Percentiles rank a stretch among this genome's conserved stretches.
phyloP scores from a whole-genome alignment of 2,888 invertebrate species.

The Linhomoeus sp. region DNA sequence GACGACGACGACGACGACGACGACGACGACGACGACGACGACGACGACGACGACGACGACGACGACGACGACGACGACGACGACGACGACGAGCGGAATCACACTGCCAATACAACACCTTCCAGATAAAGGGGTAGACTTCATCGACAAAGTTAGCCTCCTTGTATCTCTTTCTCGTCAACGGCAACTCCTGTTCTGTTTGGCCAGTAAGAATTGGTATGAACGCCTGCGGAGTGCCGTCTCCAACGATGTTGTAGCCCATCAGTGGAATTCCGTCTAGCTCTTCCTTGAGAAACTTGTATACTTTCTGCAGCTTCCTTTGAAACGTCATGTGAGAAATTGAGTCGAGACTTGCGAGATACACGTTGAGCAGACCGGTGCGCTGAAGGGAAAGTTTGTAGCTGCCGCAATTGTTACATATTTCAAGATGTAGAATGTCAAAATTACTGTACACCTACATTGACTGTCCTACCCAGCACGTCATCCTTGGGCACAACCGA shows the following conservation, averaged over 20 bases:
- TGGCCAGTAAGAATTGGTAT: conserved; percentile 31
- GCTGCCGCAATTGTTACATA: no score
- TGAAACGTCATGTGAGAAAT: conserved; percentile 60
- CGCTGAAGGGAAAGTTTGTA: conserved; percentile 45
- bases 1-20: no score
- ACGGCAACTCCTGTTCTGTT: conserved; percentile 30
- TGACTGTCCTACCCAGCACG: no score
- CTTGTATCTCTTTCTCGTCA: conserved; percentile 26
- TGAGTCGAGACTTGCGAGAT: conserved; percentile 58
- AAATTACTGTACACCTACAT: no score
- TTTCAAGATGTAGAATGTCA: no score
- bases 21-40: no score
- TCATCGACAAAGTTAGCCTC: conserved; percentile 28
- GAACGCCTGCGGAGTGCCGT: conserved; percentile 32
- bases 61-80: no score
- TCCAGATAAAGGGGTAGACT: conserved; percentile 34
- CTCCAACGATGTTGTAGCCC: conserved; percentile 32
- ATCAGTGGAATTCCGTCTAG: conserved; percentile 7
- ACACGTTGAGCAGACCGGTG: background rate
- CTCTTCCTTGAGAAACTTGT: conserved; percentile 40
- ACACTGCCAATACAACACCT: no score
- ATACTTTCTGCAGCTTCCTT: conserved; percentile 53
- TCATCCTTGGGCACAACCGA: no score
- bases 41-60: no score
- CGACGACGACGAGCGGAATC: no score